Evolutionary conservation across 2,888 invertebrate genomes (phyloP).

Genomic region (Vanessa cardui): DNA sequence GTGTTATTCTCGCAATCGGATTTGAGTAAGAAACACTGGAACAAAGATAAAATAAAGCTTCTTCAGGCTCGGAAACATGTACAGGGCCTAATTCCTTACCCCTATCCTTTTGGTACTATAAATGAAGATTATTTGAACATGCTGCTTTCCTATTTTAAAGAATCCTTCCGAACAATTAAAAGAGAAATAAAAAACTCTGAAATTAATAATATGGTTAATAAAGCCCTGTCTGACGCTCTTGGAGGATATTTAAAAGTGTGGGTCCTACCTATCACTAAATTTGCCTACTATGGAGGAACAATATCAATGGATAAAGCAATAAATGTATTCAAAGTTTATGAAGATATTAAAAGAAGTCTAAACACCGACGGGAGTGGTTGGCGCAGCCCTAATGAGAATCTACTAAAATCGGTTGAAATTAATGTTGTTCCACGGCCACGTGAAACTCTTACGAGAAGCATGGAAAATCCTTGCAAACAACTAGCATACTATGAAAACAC

Average conservation of each 20-base stretch:
- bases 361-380: conserved; percentile 84
- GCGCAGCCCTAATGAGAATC: conserved; percentile 59
- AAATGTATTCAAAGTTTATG: conserved; percentile 80
- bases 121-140: conserved; percentile 54
- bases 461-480: conserved; percentile 54
- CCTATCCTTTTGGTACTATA: conserved; percentile 47
- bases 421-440: conserved; percentile 49
- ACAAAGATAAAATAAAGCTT: conserved; percentile 50
- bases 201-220: conserved; percentile 53
- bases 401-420: conserved; percentile 54
- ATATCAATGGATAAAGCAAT: conserved; percentile 79
- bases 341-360: conserved; percentile 82
- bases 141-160: conserved; percentile 57
- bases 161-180: conserved; percentile 54
- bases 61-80: conserved; percentile 60
- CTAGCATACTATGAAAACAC: conserved; percentile 63
- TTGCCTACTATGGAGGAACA: conserved; percentile 84
- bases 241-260: conserved; percentile 85
- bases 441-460: conserved; percentile 42
- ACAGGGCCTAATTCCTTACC: conserved; percentile 60
- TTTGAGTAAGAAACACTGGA: conserved; percentile 54
- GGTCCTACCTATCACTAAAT: conserved; percentile 83
- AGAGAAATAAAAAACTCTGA: conserved; percentile 48
- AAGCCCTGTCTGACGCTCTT: conserved; percentile 74
- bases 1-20: conserved; percentile 60